Base-by-base conservation (phyloP, 2,113 vertebrate genomes). In the Enhydra lutris region DNA sequence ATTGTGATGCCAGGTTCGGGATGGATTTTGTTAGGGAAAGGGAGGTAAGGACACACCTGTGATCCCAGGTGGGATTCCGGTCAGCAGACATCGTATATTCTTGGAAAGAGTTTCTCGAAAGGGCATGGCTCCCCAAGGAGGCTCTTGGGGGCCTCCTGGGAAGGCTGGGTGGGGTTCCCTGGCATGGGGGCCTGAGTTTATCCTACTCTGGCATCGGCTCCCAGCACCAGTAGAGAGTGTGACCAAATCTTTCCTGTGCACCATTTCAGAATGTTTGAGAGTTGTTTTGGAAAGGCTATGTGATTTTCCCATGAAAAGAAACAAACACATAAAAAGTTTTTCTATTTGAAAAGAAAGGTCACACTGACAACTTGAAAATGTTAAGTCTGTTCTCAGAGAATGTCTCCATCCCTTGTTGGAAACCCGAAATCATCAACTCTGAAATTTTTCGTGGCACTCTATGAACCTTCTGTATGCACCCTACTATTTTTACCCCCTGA, bases 321-420 rank as follows among this genome's bases (percentile, higher is more conserved):
- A 76, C n/a, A 85, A 93, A 84, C 67, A 47, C 29, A 24, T 31
- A 61, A 59, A 92, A 93, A 81, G 8, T 5, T 57, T 73, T 92
- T 86, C 73, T 7, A 61, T 96, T 78, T 85, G 82, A 87, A 86
- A 90, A 59, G 50, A 95, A 98, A 91, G 71, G 79, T 96, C 87
- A 83, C 23, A 39, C 13, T 94, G 95, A 90, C 69, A 87, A 87
- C 55, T 87, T 67, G 20, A 93, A 57, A 82, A 67, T 79, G 39
- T 76, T 50, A 76, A 87, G 39, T 65, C 65, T 94, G 10, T 71
- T 81, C 39, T 94, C 83, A 79, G 80, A 92, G 21, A 79, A 45
- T 79, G 29, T 90, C 84, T 86, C 84, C 55, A 21, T 82, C 12
- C 31, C 47, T 71, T 61, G 9, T 55, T 90, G 79, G 29, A 87